Conservation (phyloP, 2,888 invertebrate genomes). For the Itoplectis maculator region DNA sequence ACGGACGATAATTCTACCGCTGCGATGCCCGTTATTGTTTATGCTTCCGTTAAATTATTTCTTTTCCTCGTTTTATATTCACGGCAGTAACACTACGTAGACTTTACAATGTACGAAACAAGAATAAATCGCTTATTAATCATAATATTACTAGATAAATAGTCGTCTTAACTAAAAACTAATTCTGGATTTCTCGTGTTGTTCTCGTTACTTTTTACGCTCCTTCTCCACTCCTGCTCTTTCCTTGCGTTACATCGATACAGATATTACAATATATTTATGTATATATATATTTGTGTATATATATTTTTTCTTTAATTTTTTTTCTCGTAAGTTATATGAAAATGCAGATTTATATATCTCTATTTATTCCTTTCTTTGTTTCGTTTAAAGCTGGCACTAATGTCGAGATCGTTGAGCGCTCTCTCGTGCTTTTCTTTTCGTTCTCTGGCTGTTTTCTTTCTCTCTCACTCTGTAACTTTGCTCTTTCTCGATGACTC, state of each 20-base stretch:
- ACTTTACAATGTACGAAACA: slow-evolving; percentile 82
- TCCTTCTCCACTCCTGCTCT: background rate
- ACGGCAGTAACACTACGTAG: slow-evolving; percentile 79
- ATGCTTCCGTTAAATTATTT: slow-evolving; percentile 47
- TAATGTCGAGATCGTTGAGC: slow-evolving; percentile 54
- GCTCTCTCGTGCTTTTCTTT: slow-evolving; percentile 12
- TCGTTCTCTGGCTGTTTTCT: slow-evolving; percentile 12
- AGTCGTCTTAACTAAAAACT: slow-evolving; percentile 67
- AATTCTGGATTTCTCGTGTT: slow-evolving; percentile 60
- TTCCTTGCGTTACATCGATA: slow-evolving; percentile 58
- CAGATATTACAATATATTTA: slow-evolving; percentile 45
- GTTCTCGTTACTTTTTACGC: slow-evolving; percentile 16
- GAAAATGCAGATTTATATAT: slow-evolving; percentile 55
- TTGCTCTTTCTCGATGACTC: slow-evolving; percentile 32
- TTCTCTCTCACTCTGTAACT: background rate
- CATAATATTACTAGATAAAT: slow-evolving; percentile 77
- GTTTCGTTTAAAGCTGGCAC: slow-evolving; percentile 65
- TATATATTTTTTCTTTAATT: slow-evolving; percentile 28
- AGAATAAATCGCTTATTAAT: slow-evolving; percentile 73
- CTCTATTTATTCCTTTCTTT: slow-evolving; percentile 57
- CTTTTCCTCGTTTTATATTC: slow-evolving; percentile 30
- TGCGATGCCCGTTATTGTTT: slow-evolving; percentile 15
- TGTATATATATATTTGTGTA: slow-evolving; percentile 35
- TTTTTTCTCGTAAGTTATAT: slow-evolving; percentile 28
- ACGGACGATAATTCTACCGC: slow-evolving; percentile 33